Conservation (phyloP, 2,113 vertebrate species). For the Coturnix japonica region DNA sequence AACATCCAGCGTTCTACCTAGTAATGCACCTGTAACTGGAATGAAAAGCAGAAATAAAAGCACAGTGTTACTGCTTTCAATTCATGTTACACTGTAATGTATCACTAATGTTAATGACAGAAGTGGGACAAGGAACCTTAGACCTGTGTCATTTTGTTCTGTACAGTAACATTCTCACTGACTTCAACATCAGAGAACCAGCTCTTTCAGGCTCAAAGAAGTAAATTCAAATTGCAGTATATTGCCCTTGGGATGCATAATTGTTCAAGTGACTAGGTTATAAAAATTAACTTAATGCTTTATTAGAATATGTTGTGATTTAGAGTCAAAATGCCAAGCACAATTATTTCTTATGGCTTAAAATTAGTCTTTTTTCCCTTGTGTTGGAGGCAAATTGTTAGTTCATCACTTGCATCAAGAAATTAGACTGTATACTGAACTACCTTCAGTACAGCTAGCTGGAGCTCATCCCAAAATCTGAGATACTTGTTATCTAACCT, state of each 20-base stretch:
- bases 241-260: neutral
- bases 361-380: neutral
- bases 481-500: neutral
- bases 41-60: neutral
- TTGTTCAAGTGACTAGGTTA: neutral
- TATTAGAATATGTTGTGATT: neutral
- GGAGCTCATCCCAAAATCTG: neutral
- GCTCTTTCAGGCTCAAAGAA: neutral
- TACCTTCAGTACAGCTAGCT: neutral
- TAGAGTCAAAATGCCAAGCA: neutral
- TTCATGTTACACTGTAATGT: neutral
- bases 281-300: neutral
- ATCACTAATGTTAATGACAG: neutral
- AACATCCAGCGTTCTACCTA: neutral
- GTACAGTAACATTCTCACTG: neutral
- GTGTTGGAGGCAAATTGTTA: neutral
- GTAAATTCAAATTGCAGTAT: neutral
- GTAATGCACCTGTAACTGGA: neutral
- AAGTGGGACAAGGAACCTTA: neutral
- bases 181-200: neutral
- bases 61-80: fast-evolving
- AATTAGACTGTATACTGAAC: neutral
- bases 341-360: neutral
- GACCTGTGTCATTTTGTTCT: neutral
- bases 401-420: neutral